A percentile compares a stretch with the other conserved stretches of the same genome.
Conservation (phyloP, 2,113 vertebrate species). For the Tricholaema leucomelas region DNA sequence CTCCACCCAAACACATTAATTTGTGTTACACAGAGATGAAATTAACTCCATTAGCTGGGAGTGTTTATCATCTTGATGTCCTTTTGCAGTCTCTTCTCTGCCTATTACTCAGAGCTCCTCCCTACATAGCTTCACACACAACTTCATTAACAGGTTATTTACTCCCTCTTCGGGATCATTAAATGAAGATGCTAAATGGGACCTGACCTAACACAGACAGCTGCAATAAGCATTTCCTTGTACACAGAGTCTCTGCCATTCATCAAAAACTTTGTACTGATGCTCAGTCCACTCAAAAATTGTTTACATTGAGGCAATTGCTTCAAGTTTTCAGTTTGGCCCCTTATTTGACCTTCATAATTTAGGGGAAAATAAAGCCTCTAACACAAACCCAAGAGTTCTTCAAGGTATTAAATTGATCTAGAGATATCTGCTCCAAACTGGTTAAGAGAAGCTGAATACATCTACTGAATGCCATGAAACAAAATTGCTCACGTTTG, state of each 20-base stretch:
- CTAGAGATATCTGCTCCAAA: background rate
- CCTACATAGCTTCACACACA: background rate
- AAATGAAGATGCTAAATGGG: constrained; percentile 54
- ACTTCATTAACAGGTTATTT: constrained; percentile 52
- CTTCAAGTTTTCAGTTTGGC: background rate
- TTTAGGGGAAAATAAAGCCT: background rate
- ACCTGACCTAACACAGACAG: constrained; percentile 37
- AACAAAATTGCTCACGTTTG: background rate
- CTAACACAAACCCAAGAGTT: background rate
- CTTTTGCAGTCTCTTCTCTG: constrained; percentile 13
- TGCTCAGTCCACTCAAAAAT: background rate
- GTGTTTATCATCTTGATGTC: background rate
- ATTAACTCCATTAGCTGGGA: constrained; percentile 13
- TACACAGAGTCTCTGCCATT: background rate
- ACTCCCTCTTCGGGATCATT: constrained; percentile 59
- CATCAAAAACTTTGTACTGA: constrained; percentile 11
- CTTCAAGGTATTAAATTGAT: background rate
- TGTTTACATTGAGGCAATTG: background rate
- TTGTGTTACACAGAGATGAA: background rate
- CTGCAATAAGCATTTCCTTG: constrained; percentile 21
- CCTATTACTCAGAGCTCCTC: constrained; percentile 28
- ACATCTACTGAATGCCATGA: rapidly evolving
- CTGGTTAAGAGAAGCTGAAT: background rate
- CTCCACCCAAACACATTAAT: background rate
- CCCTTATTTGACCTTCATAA: background rate